Evolutionary conservation across 2,888 invertebrate species (phyloP), one percentile per base, ranked within the genome.

Genomic region (Hermaeophaga mercurialis): DNA sequence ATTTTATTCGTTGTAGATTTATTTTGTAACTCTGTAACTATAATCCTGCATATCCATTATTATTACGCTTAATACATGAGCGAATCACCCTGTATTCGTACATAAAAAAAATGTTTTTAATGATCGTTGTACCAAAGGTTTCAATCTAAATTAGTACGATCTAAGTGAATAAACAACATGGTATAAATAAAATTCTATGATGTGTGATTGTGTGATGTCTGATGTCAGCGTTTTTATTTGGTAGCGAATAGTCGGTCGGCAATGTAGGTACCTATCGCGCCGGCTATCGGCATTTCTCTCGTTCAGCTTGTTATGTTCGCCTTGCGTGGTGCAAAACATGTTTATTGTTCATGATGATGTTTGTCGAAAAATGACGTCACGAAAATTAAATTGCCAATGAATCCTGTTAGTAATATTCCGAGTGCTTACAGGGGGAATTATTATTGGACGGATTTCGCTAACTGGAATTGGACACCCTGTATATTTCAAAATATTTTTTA

Each of bases 341-440:
- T 54, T 58, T 58, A 48, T 58, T 45, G 58, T 58, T 57, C 53
- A 44, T 46, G 45, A 44, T 46, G 45, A 41, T 56, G 56, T 52
- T 56, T 50, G 50, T 50, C 49, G 49, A 49, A 44, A 54, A 38
- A 39, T 54, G 44, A 58, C 58, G 58, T 58, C 58, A 58, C 45
- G 31, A 33, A 54, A 43, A 52, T 43, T 52, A 43, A 52, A 52
- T 52, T 19, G 33, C 43, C 22, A 31, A 33, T 52, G 33, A 26
- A 34, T 52, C 19, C 43, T 14, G 26, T 41, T 17, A 22, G 24
- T 24, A 12, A n/a, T 12, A 43, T 11, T 31, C 31, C 2, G 31
- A 31, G 31, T 2, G 28, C 2, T 22, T 22, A 22, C 22, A 22
- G 6, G 6, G 22, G 22, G 6, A 22, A 22, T n/a, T n/a, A n/a